These are phyloP conservation scores for Drosophila varians DNA, from an alignment of 1,140 invertebrate species.

Conservation along the genomic window DNA sequence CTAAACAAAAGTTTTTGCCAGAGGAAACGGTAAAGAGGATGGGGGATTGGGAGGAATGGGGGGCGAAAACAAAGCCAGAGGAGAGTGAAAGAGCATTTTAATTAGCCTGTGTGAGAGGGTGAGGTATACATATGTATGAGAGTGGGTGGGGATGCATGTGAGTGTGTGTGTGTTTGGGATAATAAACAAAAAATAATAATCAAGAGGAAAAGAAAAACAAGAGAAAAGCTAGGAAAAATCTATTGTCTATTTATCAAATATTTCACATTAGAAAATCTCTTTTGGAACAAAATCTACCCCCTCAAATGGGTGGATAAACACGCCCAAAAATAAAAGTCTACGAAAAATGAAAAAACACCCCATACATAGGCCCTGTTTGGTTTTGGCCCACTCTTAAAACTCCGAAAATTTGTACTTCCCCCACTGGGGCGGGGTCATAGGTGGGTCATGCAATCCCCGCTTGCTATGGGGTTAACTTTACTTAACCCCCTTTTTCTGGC, in stretches of 20 bases:
- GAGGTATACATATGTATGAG: background rate
- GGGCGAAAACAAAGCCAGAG: conserved; percentile 9
- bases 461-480: background rate
- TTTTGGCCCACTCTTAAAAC: background rate
- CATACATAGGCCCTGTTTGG: background rate
- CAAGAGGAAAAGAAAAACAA: background rate
- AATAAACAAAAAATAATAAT: conserved; percentile 9
- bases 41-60: background rate
- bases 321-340: too few relatives aligned
- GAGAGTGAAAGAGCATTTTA: conserved; percentile 48
- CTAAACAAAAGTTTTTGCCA: conserved; percentile 35
- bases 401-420: background rate
- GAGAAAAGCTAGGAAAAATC: background rate
- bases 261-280: background rate
- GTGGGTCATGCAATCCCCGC: background rate
- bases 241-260: background rate
- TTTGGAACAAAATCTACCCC: background rate
- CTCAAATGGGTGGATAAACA: too few relatives aligned
- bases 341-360: background rate
- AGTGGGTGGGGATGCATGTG: background rate
- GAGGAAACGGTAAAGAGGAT: background rate
- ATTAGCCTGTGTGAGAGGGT: conserved; percentile 40
- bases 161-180: conserved; percentile 1
- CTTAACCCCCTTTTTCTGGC: background rate
- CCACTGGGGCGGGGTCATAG: background rate